A percentile compares a stretch with the other conserved stretches of the same genome.
Conservation (phyloP, 1,140 invertebrate genomes). For the Cecropterus lyciades region DNA sequence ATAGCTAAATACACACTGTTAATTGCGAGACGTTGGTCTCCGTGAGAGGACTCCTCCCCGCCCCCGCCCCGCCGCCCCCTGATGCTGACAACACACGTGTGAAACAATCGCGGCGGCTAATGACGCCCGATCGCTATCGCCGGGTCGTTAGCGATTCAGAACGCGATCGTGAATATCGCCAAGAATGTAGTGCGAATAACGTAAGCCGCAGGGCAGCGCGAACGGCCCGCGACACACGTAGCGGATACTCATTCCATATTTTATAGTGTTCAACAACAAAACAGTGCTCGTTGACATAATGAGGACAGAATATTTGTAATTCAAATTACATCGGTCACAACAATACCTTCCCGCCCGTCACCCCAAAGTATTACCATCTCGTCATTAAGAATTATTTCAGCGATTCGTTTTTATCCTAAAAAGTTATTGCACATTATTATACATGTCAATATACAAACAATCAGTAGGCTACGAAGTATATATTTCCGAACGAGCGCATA, state of each 20-base stretch:
- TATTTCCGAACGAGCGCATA: too few relatives aligned
- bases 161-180: constrained; percentile 6
- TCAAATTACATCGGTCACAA: too few relatives aligned
- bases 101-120: constrained; percentile 40
- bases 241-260: neutral
- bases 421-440: too few relatives aligned
- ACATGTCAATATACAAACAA: too few relatives aligned
- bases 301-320: too few relatives aligned
- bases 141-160: constrained; percentile 16
- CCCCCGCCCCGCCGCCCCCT: neutral
- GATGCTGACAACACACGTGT: neutral
- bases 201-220: neutral
- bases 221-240: neutral
- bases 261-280: neutral
- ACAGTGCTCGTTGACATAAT: neutral
- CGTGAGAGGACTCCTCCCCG: neutral
- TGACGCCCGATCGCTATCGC: constrained; percentile 41
- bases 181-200: constrained; percentile 7
- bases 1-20: too few relatives aligned
- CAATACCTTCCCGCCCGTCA: too few relatives aligned
- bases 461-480: too few relatives aligned
- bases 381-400: too few relatives aligned
- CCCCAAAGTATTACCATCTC: too few relatives aligned
- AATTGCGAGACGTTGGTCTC: neutral
- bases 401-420: too few relatives aligned